Percentiles rank a stretch among this genome's conserved stretches.
Conservation (phyloP, 2,113 vertebrate genomes). For the Gulo gulo region DNA sequence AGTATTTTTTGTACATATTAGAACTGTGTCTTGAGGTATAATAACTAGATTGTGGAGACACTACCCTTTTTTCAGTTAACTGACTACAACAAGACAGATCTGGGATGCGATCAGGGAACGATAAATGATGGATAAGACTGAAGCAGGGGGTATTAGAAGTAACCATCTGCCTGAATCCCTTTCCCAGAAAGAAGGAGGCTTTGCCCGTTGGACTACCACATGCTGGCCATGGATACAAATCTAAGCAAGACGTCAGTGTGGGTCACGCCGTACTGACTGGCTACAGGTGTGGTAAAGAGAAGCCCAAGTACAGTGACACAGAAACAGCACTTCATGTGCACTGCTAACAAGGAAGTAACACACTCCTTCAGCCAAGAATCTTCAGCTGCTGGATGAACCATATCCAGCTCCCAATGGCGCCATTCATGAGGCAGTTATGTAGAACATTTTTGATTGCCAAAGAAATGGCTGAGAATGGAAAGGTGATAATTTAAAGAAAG, state of each 20-base stretch:
- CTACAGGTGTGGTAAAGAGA: neutral
- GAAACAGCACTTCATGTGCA: neutral
- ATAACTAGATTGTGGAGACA: neutral
- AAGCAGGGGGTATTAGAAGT: neutral
- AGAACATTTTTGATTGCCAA: neutral
- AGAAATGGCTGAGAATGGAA: neutral
- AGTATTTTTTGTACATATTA: neutral
- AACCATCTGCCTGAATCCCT: neutral
- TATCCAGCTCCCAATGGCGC: no score
- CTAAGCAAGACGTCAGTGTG: neutral
- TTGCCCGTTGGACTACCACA: neutral
- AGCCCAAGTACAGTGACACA: neutral
- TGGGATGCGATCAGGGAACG: neutral
- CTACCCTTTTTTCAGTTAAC: conserved; percentile 19
- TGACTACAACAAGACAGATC: neutral
- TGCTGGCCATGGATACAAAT: neutral
- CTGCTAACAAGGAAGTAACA: neutral
- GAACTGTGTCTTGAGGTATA: neutral
- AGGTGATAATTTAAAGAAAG: neutral
- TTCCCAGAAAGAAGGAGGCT: neutral
- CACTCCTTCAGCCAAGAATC: neutral
- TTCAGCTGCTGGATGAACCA: neutral
- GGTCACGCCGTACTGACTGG: neutral
- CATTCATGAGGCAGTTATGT: neutral
- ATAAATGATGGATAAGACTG: neutral